phyloP scores from a whole-genome alignment of 2,888 invertebrate genomes.

The Norana najaformis region DNA sequence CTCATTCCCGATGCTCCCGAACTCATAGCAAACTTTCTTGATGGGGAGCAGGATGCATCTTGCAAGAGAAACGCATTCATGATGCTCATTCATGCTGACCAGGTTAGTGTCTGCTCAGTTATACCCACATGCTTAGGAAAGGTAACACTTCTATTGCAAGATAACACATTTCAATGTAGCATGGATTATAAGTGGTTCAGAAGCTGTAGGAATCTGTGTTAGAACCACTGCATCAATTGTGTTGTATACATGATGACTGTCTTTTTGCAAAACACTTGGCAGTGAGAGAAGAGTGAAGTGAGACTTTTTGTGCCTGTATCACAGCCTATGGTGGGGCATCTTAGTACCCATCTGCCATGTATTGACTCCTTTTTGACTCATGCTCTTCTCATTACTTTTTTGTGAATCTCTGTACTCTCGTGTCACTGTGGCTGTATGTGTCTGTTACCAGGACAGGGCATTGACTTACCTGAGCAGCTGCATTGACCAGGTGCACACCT shows the following conservation, averaged over 20 bases:
- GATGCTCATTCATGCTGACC: slow-evolving; percentile 94
- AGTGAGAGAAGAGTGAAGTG: too few species aligned
- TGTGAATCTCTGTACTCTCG: neutral
- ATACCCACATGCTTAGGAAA: too few species aligned
- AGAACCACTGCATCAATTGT: too few species aligned
- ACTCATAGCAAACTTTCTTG: slow-evolving; percentile 87
- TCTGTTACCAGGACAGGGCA: slow-evolving; percentile 77
- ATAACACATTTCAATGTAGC: too few species aligned
- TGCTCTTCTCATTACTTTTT: neutral
- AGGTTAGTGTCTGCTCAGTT: slow-evolving; percentile 48
- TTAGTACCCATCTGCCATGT: too few species aligned
- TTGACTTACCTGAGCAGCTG: slow-evolving; percentile 88
- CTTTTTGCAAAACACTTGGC: too few species aligned
- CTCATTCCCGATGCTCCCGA: slow-evolving; percentile 98
- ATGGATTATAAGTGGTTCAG: too few species aligned
- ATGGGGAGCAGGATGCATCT: slow-evolving; percentile 97
- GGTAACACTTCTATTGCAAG: too few species aligned
- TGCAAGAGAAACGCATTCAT: slow-evolving; percentile 98
- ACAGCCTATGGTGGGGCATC: too few species aligned
- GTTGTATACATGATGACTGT: too few species aligned
- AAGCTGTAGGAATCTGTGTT: too few species aligned
- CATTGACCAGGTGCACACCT: slow-evolving; percentile 82
- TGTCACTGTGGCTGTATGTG: neutral
- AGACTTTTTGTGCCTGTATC: too few species aligned
- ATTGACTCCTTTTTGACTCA: neutral